Evolutionary conservation across 2,888 invertebrate genomes (phyloP), one percentile per base, ranked within the genome.

Genomic region (Amiota minor): DNA sequence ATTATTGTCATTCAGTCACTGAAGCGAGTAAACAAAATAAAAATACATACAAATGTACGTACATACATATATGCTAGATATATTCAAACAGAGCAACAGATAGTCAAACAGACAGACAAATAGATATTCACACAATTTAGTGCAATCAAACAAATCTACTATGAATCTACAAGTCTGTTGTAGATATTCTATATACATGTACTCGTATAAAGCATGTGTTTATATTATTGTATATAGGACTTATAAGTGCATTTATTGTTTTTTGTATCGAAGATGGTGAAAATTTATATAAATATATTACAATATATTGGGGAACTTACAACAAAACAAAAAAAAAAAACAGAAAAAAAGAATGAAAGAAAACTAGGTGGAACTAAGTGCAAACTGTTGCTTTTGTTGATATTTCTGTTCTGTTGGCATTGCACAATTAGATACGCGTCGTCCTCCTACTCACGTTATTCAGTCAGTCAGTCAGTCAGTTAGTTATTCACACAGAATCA

Each of bases 281-380:
- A 59, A 59, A 11, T 59, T 35, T 35, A 6, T 35, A 4, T 8
- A 6, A 6, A 4, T 8, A 35, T 35, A 35, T 35, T 6, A 35
- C 35, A 35, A 35, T 35, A 35, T 35, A 35, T 35, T 35, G 35
- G 35, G 35, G n/a, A 18, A 18, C 9, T 11, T 8, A 59, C 18
- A 59, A n/a, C 3, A 47, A 64, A 64, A 46, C n/a, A 65, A 46
- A 65, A 65, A 65, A 47, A 47, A 12, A 47, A 35, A 35, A 56
- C 8, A 47, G 9, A 11, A 65, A 14, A 18, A 11, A 62, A 20
- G 35, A 16, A 20, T 35, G 3, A 20, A 11, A 14, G 16, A 35
- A 65, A 65, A 65, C 46, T 47, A 65, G 65, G 65, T 65, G 65
- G 65, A 65, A 65, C 65, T 47, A 65, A 65, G 18, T 65, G 65